phyloP scores from a whole-genome alignment of 2,113 vertebrate species.

The Chionis minor region DNA sequence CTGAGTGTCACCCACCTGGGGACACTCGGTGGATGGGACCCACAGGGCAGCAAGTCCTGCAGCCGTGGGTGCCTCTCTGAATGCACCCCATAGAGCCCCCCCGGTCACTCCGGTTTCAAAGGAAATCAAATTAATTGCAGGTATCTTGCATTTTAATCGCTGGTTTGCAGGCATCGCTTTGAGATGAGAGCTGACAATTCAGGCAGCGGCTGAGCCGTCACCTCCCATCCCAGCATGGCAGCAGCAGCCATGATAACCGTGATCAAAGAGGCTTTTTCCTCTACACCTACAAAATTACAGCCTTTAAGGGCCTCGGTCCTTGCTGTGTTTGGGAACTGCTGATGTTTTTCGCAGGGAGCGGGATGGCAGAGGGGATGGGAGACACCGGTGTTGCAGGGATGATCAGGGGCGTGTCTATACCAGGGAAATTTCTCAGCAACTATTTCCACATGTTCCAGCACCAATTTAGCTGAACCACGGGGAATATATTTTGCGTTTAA shows the following conservation, averaged over 20 bases:
- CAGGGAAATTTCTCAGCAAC: background rate
- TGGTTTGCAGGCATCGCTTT: background rate
- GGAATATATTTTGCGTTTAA: background rate
- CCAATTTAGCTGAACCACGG: background rate
- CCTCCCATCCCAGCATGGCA: background rate
- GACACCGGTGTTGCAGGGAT: background rate
- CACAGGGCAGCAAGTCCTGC: background rate
- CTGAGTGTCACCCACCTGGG: background rate
- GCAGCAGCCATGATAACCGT: background rate
- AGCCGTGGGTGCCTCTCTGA: background rate
- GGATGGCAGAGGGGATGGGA: background rate
- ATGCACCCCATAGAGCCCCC: background rate
- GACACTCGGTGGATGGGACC: fast-evolving
- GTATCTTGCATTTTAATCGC: background rate
- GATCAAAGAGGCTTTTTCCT: background rate
- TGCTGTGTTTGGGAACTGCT: background rate
- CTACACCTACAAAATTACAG: background rate
- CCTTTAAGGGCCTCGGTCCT: background rate
- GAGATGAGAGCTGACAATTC: background rate
- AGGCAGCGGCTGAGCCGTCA: background rate
- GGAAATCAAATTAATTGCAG: background rate
- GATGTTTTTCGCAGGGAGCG: background rate
- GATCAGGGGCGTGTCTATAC: background rate
- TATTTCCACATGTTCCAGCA: background rate
- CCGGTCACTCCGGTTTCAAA: background rate